phyloP scores from a whole-genome alignment of 2,113 vertebrate genomes.

The Anguilla japonica region DNA sequence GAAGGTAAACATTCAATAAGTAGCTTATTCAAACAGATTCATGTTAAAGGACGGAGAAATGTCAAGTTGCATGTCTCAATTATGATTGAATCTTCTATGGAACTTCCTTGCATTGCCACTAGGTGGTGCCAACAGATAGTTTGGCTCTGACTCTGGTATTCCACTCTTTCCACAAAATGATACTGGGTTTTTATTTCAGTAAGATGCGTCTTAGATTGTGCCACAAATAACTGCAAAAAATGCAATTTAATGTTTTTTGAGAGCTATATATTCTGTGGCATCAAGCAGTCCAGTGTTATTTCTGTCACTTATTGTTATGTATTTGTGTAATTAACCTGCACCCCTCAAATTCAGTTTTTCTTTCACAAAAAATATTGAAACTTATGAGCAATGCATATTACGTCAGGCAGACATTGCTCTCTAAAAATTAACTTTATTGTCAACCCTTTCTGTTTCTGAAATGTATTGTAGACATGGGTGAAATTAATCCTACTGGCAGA shows the following conservation, averaged over 20 bases:
- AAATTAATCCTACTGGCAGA: background rate
- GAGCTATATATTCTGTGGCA: background rate
- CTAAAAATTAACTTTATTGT: background rate
- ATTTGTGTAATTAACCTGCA: background rate
- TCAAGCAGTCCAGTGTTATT: background rate
- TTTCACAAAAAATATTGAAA: background rate
- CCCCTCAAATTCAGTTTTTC: background rate
- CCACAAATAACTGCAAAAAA: background rate
- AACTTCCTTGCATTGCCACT: conserved; percentile 33
- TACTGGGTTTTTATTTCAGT: background rate
- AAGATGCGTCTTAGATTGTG: background rate
- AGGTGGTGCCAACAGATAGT: conserved; percentile 53
- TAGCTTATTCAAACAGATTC: too few relatives aligned
- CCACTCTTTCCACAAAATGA: background rate
- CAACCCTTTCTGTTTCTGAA: background rate
- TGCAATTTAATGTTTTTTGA: background rate
- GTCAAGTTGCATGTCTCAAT: background rate
- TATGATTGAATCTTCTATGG: background rate
- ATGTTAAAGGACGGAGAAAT: too few relatives aligned
- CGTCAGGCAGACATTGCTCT: background rate
- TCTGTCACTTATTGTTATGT: background rate
- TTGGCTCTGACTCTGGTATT: background rate
- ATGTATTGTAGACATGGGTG: background rate
- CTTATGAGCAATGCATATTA: background rate
- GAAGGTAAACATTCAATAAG: too few relatives aligned